Evolutionary conservation across 2,888 invertebrate species (phyloP).

Genomic region (Cataglyphis livida): DNA sequence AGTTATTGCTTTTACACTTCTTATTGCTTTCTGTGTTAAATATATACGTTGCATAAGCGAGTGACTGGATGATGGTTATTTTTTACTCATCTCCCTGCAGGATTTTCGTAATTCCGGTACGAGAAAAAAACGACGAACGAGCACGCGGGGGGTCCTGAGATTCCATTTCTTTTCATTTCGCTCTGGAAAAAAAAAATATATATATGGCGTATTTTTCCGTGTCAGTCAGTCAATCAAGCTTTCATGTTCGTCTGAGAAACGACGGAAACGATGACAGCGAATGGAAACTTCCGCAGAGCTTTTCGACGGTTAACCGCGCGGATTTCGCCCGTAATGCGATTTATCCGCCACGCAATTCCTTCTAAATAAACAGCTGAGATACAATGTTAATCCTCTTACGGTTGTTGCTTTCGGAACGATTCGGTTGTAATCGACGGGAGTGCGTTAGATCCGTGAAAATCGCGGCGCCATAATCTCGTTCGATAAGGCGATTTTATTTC

Average conservation of each 20-base stretch:
- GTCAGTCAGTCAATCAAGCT: neutral
- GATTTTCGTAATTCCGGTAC: neutral
- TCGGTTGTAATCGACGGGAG: neutral
- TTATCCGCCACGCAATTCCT: neutral
- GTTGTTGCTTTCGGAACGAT: neutral
- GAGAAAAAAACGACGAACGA: neutral
- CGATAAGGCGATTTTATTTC: slow-evolving; percentile 1
- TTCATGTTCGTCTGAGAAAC: neutral
- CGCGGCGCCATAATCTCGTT: neutral
- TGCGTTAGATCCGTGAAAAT: slow-evolving; percentile 1
- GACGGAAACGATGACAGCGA: neutral
- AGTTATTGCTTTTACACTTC: slow-evolving; percentile 21
- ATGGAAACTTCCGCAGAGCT: neutral
- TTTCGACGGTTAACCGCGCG: neutral
- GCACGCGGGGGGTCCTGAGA: neutral
- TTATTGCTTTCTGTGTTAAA: slow-evolving; percentile 9
- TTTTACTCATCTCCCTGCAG: slow-evolving; percentile 8
- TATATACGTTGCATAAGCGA: neutral
- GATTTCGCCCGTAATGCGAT: slow-evolving; percentile 11
- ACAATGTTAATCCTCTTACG: slow-evolving; percentile 9
- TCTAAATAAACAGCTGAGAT: slow-evolving; percentile 24
- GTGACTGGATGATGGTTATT: slow-evolving; percentile 9
- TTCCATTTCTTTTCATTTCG: neutral
- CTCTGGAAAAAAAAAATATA: neutral
- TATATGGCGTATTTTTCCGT: neutral